Evolutionary conservation across 2,113 vertebrate species (phyloP).

Genomic region (Campylorhamphus procurvoides): DNA sequence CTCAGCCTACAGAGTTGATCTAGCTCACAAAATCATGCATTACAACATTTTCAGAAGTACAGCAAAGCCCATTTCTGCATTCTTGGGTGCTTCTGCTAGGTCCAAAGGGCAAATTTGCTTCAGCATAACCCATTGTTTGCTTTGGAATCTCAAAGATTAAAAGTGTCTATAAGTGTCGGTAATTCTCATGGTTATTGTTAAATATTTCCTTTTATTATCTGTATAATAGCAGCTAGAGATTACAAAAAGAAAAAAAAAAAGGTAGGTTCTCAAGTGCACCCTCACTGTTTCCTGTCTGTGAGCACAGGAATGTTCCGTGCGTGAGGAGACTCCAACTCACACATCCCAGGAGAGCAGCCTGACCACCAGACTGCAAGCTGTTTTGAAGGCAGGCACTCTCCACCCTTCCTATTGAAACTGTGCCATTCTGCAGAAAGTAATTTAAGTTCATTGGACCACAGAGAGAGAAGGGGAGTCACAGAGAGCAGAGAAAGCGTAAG

Average conservation of each 20-base stretch:
- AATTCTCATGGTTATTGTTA: slow-evolving; percentile 60
- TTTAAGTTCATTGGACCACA: slow-evolving; percentile 26
- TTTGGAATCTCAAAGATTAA: slow-evolving; percentile 42
- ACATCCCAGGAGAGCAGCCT: slow-evolving; percentile 12
- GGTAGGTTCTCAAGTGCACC: slow-evolving; percentile 39
- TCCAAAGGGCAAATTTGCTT: slow-evolving; percentile 22
- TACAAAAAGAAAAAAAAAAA: slow-evolving; percentile 15
- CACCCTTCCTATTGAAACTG: slow-evolving; percentile 67
- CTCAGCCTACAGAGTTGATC: neutral
- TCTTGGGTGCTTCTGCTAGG: slow-evolving; percentile 1
- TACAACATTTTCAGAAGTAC: slow-evolving; percentile 10
- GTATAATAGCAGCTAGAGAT: slow-evolving; percentile 23
- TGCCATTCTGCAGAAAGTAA: slow-evolving; percentile 48
- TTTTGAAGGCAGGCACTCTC: slow-evolving; percentile 54
- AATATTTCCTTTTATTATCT: slow-evolving; percentile 65
- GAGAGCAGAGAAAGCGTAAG: neutral
- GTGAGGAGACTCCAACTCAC: slow-evolving; percentile 43
- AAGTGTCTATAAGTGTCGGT: slow-evolving; percentile 24
- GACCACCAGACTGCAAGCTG: slow-evolving; percentile 51
- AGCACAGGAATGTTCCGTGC: slow-evolving; percentile 50
- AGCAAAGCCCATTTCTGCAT: slow-evolving; percentile 10
- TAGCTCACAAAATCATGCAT: neutral
- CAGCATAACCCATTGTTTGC: slow-evolving; percentile 39
- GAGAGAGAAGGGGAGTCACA: neutral
- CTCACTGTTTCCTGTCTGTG: slow-evolving; percentile 45